These are phyloP conservation scores for Margarornis squamiger DNA, from an alignment of 2,797 vertebrate genomes.

Conservation along the genomic window DNA sequence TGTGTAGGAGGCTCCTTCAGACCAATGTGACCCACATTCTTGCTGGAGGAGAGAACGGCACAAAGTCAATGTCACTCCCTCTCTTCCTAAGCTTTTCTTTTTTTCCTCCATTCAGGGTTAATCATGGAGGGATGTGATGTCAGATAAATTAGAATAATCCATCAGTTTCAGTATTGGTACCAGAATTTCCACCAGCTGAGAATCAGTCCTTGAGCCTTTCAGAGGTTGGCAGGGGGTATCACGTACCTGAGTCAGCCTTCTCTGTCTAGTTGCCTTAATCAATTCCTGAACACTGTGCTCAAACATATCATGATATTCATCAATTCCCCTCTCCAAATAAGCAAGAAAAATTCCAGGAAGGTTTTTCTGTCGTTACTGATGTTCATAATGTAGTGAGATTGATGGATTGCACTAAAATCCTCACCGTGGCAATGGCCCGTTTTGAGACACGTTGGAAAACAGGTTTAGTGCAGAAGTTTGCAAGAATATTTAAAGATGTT, in stretches of 20 bases:
- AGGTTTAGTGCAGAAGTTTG: not conserved
- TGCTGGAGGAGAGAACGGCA: not conserved
- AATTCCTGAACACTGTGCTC: not conserved
- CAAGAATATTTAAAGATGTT: constrained; percentile 6
- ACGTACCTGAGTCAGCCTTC: not conserved
- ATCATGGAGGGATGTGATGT: rapidly evolving
- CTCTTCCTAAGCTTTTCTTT: not conserved
- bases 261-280: not conserved
- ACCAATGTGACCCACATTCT: not conserved
- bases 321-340: constrained; percentile 28
- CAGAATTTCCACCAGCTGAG: not conserved
- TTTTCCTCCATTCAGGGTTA: not conserved
- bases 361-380: constrained; percentile 32
- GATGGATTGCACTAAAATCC: constrained; percentile 56
- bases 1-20: not conserved
- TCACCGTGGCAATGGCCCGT: not conserved
- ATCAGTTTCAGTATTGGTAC: not conserved
- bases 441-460: not conserved
- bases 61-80: not conserved
- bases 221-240: not conserved
- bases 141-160: not conserved
- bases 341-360: constrained; percentile 30
- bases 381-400: constrained; percentile 41
- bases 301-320: not conserved
- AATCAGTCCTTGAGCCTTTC: not conserved